phyloP scores from a whole-genome alignment of 2,888 invertebrate species.

The Parthenolecanium corni region DNA sequence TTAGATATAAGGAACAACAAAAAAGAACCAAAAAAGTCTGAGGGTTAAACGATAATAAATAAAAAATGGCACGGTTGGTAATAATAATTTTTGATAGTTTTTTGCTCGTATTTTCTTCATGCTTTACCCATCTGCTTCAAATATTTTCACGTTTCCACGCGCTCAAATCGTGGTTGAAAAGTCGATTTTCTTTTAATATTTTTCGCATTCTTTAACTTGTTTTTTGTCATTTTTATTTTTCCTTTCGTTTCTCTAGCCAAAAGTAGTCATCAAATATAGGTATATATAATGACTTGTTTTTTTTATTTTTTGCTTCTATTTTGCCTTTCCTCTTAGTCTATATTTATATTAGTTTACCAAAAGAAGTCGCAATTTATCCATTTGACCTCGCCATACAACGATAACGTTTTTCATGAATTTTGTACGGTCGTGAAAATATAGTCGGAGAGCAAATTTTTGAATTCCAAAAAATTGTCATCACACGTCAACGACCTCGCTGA shows the following conservation, averaged over 20 bases:
- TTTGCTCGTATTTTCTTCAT: too few relatives aligned
- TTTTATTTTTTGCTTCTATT: not conserved
- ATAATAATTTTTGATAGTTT: too few relatives aligned
- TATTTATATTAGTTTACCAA: not conserved
- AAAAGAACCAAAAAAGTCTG: too few relatives aligned
- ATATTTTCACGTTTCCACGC: too few relatives aligned
- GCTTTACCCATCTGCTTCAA: too few relatives aligned
- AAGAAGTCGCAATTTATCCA: not conserved
- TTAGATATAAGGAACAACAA: too few relatives aligned
- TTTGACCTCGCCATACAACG: not conserved
- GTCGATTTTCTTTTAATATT: not conserved
- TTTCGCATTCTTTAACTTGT: not conserved
- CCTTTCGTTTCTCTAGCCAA: not conserved
- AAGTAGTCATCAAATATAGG: not conserved
- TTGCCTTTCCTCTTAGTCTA: not conserved
- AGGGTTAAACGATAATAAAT: too few relatives aligned
- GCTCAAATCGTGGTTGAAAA: not conserved
- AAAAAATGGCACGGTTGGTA: too few relatives aligned
- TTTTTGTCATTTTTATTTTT: not conserved
- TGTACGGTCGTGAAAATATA: too few relatives aligned
- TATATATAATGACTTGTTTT: not conserved
- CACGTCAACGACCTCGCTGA: too few relatives aligned
- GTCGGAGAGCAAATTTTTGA: not conserved
- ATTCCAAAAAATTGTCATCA: not conserved
- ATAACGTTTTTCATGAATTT: not conserved